A percentile compares a stretch with the other conserved stretches of the same genome.
phyloP scores from a whole-genome alignment of 2,888 invertebrate genomes.

The Patella depressa region DNA sequence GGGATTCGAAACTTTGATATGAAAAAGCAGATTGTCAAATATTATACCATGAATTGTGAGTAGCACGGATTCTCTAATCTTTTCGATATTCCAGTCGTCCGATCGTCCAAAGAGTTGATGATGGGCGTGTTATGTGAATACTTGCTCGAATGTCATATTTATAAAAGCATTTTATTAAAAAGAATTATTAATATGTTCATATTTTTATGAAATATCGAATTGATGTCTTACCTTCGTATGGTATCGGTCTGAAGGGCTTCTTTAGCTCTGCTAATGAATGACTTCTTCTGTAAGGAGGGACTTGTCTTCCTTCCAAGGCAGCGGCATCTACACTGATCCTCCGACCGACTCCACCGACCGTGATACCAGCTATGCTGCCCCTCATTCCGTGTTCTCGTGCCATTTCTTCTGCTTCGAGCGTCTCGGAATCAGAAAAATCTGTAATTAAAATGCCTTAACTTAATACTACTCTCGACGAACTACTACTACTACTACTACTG shows the following conservation, averaged over 20 bases:
- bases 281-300: conserved; percentile 54
- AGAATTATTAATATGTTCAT: not conserved
- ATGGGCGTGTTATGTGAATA: too few relatives aligned
- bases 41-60: too few relatives aligned
- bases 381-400: conserved; percentile 22
- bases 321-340: not conserved
- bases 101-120: too few relatives aligned
- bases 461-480: conserved; percentile 14
- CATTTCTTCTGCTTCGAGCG: conserved; percentile 55
- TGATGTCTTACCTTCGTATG: conserved; percentile 50
- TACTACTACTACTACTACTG: conserved; percentile 18
- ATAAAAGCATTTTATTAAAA: too few relatives aligned
- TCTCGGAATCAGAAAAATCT: conserved; percentile 64
- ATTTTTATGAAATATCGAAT: not conserved
- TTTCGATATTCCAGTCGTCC: too few relatives aligned
- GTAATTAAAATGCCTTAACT: not conserved
- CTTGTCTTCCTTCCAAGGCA: not conserved
- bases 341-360: not conserved
- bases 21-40: too few relatives aligned
- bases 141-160: too few relatives aligned
- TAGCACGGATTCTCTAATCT: too few relatives aligned
- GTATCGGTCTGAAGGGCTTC: conserved; percentile 37
- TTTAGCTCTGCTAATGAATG: conserved; percentile 60
- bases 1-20: too few relatives aligned
- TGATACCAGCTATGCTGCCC: not conserved